Conservation (phyloP, 2,888 invertebrate species). For the Drosophila parthenogenetica region DNA sequence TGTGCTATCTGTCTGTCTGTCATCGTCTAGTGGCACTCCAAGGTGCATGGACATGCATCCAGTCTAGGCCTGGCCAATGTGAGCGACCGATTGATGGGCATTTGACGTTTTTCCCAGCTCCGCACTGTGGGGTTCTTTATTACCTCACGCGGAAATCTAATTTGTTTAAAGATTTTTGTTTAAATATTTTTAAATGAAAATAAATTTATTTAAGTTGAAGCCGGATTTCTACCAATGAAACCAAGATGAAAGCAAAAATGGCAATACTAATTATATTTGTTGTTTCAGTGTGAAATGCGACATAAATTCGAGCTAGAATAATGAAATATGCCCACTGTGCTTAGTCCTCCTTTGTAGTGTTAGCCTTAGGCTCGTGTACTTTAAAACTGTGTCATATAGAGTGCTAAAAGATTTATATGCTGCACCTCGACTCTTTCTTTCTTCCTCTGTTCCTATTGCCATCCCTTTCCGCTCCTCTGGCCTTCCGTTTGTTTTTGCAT, state of each 20-base stretch:
- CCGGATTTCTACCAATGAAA: too few species aligned
- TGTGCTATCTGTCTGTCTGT: conserved; percentile 38
- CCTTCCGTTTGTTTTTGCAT: background rate
- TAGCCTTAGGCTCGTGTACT: conserved; percentile 5
- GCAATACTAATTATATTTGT: background rate
- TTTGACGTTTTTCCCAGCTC: conserved; percentile 27
- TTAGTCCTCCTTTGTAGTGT: background rate
- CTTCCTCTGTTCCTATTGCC: conserved; percentile 30
- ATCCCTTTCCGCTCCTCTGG: conserved; percentile 2
- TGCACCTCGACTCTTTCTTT: conserved; percentile 42
- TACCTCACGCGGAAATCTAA: too few species aligned
- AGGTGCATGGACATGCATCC: conserved; percentile 65
- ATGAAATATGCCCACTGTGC: background rate
- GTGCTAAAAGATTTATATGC: conserved; percentile 77
- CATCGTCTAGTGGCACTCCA: conserved; percentile 68
- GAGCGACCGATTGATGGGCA: conserved; percentile 70
- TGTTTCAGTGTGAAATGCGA: background rate
- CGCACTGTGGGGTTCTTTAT: background rate
- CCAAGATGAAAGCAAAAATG: too few species aligned
- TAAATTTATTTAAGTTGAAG: too few species aligned
- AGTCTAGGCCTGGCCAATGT: conserved; percentile 37
- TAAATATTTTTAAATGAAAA: too few species aligned
- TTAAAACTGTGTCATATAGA: conserved; percentile 80
- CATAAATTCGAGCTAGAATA: background rate
- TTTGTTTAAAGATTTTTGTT: too few species aligned